Base-by-base conservation (phyloP, 2,888 invertebrate species). In the Dryococelus australis region DNA sequence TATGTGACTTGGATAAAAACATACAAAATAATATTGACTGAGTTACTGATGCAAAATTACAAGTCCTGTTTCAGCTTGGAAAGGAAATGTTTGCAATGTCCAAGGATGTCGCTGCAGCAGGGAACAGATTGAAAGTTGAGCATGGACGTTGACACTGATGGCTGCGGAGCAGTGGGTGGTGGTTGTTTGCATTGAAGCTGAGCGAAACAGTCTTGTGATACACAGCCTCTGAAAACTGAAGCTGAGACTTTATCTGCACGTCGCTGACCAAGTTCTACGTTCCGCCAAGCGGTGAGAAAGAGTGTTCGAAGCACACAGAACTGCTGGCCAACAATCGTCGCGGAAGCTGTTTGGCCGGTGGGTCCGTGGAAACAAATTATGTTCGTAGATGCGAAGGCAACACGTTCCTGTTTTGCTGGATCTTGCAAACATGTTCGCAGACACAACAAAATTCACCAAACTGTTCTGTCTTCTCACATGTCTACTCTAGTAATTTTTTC, bases 141-240 rank as follows among this genome's bases (percentile, higher is more conserved):
- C 65, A n/a, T n/a, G 65, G 65, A 65, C 65, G 65, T n/a, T 4
- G n/a, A 65, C 65, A 65, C n/a, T 65, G 65, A 65, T n/a, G 65
- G 24, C 65, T 20, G n/a, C 65, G 65, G 65, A 65, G 65, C 65
- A n/a, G 65, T 65, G 65, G 6, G n/a, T n/a, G 65, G n/a, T 20
- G 6, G 24, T 65, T 65, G 65, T 20, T 20, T 24, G 65, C 20
- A n/a, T n/a, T 9, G n/a, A 65, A 65, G 65, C 65, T 16, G 65
- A 65, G 65, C 8, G 65, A 65, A 65, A 65, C 65, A 65, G 65
- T 65, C 65, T 65, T 65, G n/a, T n/a, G 24, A 24, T 9, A 65
- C n/a, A 8, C 65, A n/a, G 65, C 65, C n/a, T 65, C 65, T 65
- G 65, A 65, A 65, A 65, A 65, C 65, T 65, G 65, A 65, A 65